Evolutionary conservation across 1,140 invertebrate genomes (phyloP), one percentile per base, ranked within the genome.

Genomic region (Cylas formicarius): DNA sequence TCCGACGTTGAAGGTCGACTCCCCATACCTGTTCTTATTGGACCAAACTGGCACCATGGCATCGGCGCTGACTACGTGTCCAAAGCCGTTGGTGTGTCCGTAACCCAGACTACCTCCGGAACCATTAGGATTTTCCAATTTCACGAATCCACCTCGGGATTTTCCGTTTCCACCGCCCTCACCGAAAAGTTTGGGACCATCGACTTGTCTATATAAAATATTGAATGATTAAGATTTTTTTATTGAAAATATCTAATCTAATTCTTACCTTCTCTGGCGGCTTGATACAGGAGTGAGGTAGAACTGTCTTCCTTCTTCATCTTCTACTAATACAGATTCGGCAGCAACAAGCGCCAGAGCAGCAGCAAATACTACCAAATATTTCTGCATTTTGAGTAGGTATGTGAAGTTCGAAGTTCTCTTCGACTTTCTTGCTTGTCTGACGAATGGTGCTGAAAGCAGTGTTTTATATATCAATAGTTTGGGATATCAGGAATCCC

Each of bases 1-100:
- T 18, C 45, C 45, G 21, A 48, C 21, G 29, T 48, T 48, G 2
- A 48, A 11, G 0, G 45, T 48, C 5, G 45, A 41, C 23, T 48
- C 45, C 16, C 45, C 45, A 28, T 20, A 28, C 14, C 21, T 20
- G 18, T 46, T 46, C 28, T 46, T 46, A 18, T 22, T 48, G 5
- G 45, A 48, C 45, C 45, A 48, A 16, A 48, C 45, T 18, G 45
- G 45, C 9, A 48, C 45, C 8, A 18, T 10, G 0, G n/a, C 45
- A 35, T 48, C 45, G 8, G 28, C 22, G 18, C 45, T 29, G 3
- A 41, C 13, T 21, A 7, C 20, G 18, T 48, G 45, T 2, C 45
- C 45, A 8, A 21, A 35, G 13, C 45, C 45, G n/a, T 48, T 48
- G 13, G 20, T 18, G 19, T 48, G 45, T 9, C 37, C 45, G 29